Base-by-base conservation (phyloP, 2,888 invertebrate genomes). In the Ormyrus nitidulus region DNA sequence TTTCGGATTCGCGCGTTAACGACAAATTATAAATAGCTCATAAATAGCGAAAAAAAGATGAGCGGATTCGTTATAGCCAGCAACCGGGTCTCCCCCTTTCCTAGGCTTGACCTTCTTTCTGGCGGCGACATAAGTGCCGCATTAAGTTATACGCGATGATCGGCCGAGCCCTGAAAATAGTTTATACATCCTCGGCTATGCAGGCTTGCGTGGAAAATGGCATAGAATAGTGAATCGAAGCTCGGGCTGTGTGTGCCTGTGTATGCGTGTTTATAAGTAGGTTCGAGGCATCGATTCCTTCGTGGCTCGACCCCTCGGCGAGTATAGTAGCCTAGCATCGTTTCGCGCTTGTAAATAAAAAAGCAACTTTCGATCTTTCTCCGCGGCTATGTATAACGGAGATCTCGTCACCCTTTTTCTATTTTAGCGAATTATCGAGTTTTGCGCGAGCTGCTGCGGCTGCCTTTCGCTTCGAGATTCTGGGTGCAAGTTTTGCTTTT, bases 261-360 rank as follows among this genome's bases (percentile, higher is more conserved):
- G 19, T 10, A 7, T 48, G 19, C 49, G 48, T 11, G 34, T 9
- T 46, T 70, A 34, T 34, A 74, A 75, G 70, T 79, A 79, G 79
- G 75, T 71, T 79, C 71, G 79, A 75, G 70, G 51, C 75, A 79
- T 79, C 75, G 79, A 79, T 79, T 75, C 65, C 59, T 19, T 58
- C 46, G 58, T 34, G 51, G 51, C 48, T 9, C 66, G 61, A 34
- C 34, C 34, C 34, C 34, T 34, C 4, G 34, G 34, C 19, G 19
- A 19, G 19, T 19, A 19, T 19, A 19, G 19, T n/a, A 13, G 48
- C 53, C 13, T 46, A 68, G 51, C 79, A 44, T 80, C 71, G 64
- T 48, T 59, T 78, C 48, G 59, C 56, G 65, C 75, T 76, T 58
- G 56, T 80, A 76, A 80, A 80, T 80, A 80, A 80, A 76, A 59